phyloP scores from a whole-genome alignment of 2,888 invertebrate species.

The Apamea anceps region DNA sequence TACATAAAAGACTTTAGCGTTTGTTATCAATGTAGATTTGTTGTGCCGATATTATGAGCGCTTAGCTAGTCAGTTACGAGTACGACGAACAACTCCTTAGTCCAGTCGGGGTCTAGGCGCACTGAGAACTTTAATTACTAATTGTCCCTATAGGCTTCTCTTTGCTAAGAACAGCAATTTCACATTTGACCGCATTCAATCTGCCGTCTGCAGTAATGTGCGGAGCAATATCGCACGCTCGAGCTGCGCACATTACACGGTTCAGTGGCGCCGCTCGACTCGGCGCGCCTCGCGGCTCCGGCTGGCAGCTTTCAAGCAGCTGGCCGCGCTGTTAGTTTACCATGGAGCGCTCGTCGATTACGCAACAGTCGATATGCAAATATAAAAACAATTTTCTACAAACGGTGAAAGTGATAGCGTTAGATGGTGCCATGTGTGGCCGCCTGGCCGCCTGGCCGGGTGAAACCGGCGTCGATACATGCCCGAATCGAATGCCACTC shows the following conservation, averaged over 20 bases:
- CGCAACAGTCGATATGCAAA: conserved; percentile 75
- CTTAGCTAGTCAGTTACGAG: not conserved
- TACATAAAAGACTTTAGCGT: not conserved
- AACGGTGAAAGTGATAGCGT: conserved; percentile 79
- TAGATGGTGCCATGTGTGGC: conserved; percentile 50
- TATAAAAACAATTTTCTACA: conserved; percentile 72
- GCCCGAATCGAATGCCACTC: conserved; percentile 75
- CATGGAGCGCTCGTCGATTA: conserved; percentile 57
- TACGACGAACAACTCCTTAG: not conserved
- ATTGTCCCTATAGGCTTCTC: not conserved
- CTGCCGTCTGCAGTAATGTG: conserved; percentile 37
- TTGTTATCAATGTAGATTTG: conserved; percentile 23
- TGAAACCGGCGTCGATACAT: conserved; percentile 62
- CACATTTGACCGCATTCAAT: conserved; percentile 65
- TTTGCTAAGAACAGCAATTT: conserved; percentile 56
- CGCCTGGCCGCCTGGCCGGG: conserved; percentile 6
- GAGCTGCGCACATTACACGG: conserved; percentile 57
- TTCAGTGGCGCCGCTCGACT: conserved; percentile 15
- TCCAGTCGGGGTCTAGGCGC: too few species aligned
- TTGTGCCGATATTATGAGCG: conserved; percentile 4
- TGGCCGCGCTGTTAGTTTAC: not conserved
- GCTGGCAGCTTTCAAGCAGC: not conserved
- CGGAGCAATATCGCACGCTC: conserved; percentile 56
- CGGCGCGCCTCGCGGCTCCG: not conserved
- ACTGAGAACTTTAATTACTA: conserved; percentile 12